Percentiles rank a stretch among this genome's conserved stretches.
phyloP scores from a whole-genome alignment of 2,888 invertebrate genomes.

The Drosophila mercatorum region DNA sequence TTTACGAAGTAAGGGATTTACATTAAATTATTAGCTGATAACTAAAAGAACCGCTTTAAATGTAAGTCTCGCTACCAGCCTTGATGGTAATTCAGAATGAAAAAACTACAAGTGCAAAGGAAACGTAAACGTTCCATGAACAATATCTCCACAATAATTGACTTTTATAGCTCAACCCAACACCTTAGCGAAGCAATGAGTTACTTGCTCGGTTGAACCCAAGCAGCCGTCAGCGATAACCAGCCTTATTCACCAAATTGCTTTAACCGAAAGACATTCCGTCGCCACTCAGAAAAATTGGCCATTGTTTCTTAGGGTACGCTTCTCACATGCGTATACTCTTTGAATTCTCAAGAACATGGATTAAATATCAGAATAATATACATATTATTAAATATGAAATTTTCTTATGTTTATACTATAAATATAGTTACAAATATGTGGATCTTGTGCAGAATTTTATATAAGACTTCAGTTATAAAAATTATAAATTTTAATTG shows the following conservation, averaged over 20 bases:
- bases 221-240: conserved; percentile 72
- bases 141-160: conserved; percentile 57
- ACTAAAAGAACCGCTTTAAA: background rate
- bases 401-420: background rate
- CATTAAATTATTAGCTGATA: conserved; percentile 1
- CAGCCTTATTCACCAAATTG: conserved; percentile 71
- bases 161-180: conserved; percentile 76
- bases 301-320: conserved; percentile 11
- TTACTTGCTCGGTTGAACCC: conserved; percentile 54
- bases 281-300: conserved; percentile 68
- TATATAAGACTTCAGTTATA: background rate
- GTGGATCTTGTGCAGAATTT: background rate
- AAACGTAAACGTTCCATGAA: conserved; percentile 34
- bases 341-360: background rate
- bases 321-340: conserved; percentile 10
- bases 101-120: conserved; percentile 7
- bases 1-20: no score
- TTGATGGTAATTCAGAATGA: conserved; percentile 5
- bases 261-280: conserved; percentile 75
- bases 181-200: conserved; percentile 68
- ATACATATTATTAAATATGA: background rate
- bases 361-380: background rate
- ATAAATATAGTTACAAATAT: background rate
- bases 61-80: background rate
- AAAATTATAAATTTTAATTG: background rate